These are phyloP conservation scores for Oscheius sp. DNA, from an alignment of 2,888 invertebrate genomes.

Conservation along the genomic window DNA sequence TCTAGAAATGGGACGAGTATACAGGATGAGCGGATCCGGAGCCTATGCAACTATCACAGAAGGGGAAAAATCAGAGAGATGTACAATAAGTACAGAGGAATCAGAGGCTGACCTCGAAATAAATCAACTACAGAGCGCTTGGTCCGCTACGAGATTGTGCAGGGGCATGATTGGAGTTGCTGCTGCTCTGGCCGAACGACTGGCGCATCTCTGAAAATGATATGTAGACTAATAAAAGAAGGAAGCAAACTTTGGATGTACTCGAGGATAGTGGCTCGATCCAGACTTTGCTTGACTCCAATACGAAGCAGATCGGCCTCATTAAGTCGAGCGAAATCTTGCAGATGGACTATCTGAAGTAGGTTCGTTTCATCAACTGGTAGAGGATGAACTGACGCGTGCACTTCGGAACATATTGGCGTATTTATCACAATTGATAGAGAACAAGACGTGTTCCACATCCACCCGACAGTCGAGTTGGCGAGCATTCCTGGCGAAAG, in stretches of 20 bases:
- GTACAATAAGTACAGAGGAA: too few relatives aligned
- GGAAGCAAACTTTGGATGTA: conserved; percentile 8
- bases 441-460: conserved; percentile 31
- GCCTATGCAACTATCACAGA: not conserved
- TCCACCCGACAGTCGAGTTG: conserved; percentile 27
- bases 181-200: not conserved
- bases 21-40: conserved; percentile 1
- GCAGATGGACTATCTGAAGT: conserved; percentile 2
- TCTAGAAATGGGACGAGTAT: conserved; percentile 7
- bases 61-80: not conserved
- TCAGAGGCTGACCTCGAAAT: too few relatives aligned
- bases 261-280: conserved; percentile 19
- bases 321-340: not conserved
- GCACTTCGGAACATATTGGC: not conserved
- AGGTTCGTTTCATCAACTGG: not conserved
- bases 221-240: not conserved
- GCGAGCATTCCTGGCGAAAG: conserved; percentile 2
- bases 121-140: not conserved
- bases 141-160: conserved; percentile 4
- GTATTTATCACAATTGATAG: conserved; percentile 26
- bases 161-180: not conserved
- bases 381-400: not conserved
- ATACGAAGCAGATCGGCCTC: not conserved
- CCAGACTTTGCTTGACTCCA: conserved; percentile 8
- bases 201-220: conserved; percentile 9